Conservation (phyloP, 2,797 vertebrate genomes). For the Antennarius maculatus region DNA sequence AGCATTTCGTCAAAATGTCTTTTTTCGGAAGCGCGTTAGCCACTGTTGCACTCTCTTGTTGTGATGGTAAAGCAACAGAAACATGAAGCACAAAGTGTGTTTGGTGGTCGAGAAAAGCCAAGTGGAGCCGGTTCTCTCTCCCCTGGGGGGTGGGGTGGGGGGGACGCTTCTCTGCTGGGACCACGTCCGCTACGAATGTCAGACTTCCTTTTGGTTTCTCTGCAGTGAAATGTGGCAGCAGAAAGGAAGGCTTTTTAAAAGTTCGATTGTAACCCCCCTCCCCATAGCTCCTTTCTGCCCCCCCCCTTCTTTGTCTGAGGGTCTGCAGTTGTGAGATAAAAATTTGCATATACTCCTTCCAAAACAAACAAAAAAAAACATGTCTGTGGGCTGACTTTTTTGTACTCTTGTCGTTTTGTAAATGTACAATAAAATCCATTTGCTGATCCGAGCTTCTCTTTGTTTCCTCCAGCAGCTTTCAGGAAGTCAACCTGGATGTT, state of each 20-base stretch:
- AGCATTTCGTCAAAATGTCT: constrained; percentile 79
- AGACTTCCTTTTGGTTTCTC: constrained; percentile 43
- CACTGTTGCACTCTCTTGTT: constrained; percentile 84
- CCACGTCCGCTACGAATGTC: constrained; percentile 76
- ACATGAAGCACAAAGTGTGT: constrained; percentile 83
- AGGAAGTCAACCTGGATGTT: not conserved
- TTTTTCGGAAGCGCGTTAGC: constrained; percentile 73
- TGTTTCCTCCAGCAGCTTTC: constrained; percentile 1
- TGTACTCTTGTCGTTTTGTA: constrained; percentile 88
- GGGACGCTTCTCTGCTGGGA: constrained; percentile 40
- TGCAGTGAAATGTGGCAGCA: constrained; percentile 54
- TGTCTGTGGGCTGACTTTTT: constrained; percentile 82
- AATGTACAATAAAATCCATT: constrained; percentile 86
- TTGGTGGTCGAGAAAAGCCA: constrained; percentile 65
- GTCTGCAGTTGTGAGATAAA: constrained; percentile 69
- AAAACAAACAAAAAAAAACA: constrained; percentile 59
- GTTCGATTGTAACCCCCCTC: constrained; percentile 74
- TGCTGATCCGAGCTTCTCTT: constrained; percentile 65
- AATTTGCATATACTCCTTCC: constrained; percentile 72
- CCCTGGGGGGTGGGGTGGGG: constrained; percentile 3
- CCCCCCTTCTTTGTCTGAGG: constrained; percentile 48
- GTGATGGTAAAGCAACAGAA: constrained; percentile 78
- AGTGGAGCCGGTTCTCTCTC: constrained; percentile 49
- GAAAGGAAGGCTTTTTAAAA: constrained; percentile 68
- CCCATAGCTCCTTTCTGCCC: not conserved